These are phyloP conservation scores for Cyclophora albipunctata DNA, from an alignment of 2,888 invertebrate genomes.

Conservation along the genomic window DNA sequence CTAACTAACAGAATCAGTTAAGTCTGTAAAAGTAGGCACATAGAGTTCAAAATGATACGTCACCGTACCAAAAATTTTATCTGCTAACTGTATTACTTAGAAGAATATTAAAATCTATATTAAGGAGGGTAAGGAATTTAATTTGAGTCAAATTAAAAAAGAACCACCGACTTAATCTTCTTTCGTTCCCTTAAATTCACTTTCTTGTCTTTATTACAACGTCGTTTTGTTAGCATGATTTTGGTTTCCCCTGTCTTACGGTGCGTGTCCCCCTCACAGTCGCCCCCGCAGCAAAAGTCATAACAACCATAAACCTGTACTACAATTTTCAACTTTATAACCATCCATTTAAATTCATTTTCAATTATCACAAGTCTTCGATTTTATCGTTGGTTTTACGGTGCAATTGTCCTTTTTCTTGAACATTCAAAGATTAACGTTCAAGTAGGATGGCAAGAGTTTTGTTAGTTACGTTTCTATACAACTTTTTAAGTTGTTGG, in stretches of 20 bases:
- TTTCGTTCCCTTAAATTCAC: conserved; percentile 78
- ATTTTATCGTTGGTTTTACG: conserved; percentile 43
- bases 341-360: conserved; percentile 52
- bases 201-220: conserved; percentile 77
- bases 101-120: conserved; percentile 20
- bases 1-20: too few species aligned
- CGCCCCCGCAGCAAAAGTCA: conserved; percentile 51
- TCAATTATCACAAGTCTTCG: conserved; percentile 35
- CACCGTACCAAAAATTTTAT: too few species aligned
- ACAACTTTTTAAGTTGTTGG: conserved; percentile 56
- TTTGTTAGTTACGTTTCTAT: conserved; percentile 51
- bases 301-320: conserved; percentile 45
- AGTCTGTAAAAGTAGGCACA: too few species aligned
- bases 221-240: conserved; percentile 77
- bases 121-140: conserved; percentile 36
- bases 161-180: conserved; percentile 67
- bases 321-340: conserved; percentile 51
- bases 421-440: conserved; percentile 55
- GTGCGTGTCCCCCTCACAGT: conserved; percentile 62
- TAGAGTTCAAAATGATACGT: too few species aligned
- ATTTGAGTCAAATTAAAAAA: conserved; percentile 72
- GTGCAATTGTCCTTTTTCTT: conserved; percentile 65
- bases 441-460: conserved; percentile 60
- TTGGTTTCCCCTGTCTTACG: conserved; percentile 65
- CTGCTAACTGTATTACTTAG: conserved; percentile 1